Conservation (phyloP, 2,797 vertebrate genomes). For the Cetoscarus ocellatus region DNA sequence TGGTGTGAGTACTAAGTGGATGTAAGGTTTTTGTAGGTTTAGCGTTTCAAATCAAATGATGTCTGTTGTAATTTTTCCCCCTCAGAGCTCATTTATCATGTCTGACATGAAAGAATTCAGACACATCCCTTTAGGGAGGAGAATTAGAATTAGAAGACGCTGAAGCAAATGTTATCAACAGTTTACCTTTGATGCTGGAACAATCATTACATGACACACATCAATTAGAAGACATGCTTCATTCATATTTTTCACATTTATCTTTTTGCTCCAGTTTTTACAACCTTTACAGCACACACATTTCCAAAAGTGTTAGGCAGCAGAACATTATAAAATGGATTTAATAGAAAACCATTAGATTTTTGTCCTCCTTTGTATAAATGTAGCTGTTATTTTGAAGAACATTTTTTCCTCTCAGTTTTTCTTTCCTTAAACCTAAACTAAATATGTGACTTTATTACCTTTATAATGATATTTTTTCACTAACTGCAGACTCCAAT, state of each 20-base stretch:
- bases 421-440: background rate
- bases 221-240: background rate
- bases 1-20: background rate
- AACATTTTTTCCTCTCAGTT: background rate
- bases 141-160: background rate
- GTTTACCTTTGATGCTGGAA: background rate
- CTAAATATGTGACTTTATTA: background rate
- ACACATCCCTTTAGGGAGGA: background rate
- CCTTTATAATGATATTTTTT: background rate
- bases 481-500: background rate
- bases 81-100: background rate
- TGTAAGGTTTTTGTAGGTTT: background rate
- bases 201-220: background rate
- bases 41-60: background rate
- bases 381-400: background rate
- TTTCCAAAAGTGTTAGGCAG: background rate
- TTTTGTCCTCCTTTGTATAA: background rate
- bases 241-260: constrained; percentile 1
- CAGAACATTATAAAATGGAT: background rate
- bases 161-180: background rate
- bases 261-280: background rate
- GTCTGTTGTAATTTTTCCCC: too few relatives aligned
- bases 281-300: background rate
- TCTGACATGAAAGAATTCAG: constrained; percentile 1
- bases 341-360: too few relatives aligned